A percentile compares a stretch with the other conserved stretches of the same genome.
Conservation (phyloP, 2,113 vertebrate genomes). For the Axis porcinus region DNA sequence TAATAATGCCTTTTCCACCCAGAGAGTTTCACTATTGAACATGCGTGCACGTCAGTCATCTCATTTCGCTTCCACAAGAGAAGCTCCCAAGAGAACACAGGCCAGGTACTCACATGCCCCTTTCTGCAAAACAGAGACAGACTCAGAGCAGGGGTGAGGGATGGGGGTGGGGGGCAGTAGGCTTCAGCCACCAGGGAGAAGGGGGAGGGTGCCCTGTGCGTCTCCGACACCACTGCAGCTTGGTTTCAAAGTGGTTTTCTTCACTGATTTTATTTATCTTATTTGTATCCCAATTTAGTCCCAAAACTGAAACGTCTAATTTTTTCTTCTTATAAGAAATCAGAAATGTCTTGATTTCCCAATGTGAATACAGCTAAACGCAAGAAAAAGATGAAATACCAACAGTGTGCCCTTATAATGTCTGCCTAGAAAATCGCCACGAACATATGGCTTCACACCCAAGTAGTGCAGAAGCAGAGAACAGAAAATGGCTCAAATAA, state of each 20-base stretch:
- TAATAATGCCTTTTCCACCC: conserved; percentile 57
- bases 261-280: not conserved
- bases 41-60: not conserved
- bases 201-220: not conserved
- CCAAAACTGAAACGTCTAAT: not conserved
- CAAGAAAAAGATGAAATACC: not conserved
- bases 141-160: not conserved
- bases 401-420: not conserved
- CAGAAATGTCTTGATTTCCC: conserved; percentile 30
- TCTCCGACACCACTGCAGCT: not conserved
- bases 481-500: conserved; percentile 48
- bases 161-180: not conserved
- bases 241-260: not conserved
- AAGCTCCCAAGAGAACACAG: conserved; percentile 8
- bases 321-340: conserved; percentile 1
- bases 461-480: not conserved
- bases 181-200: not conserved
- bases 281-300: not conserved
- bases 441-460: conserved; percentile 7
- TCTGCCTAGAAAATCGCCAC: conserved; percentile 25
- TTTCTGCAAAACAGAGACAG: conserved; percentile 22
- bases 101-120: not conserved
- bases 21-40: conserved; percentile 17
- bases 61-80: not conserved
- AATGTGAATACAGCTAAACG: not conserved